Evolutionary conservation across 2,888 invertebrate genomes (phyloP).

Genomic region (Mesopsocus fuscifrons): DNA sequence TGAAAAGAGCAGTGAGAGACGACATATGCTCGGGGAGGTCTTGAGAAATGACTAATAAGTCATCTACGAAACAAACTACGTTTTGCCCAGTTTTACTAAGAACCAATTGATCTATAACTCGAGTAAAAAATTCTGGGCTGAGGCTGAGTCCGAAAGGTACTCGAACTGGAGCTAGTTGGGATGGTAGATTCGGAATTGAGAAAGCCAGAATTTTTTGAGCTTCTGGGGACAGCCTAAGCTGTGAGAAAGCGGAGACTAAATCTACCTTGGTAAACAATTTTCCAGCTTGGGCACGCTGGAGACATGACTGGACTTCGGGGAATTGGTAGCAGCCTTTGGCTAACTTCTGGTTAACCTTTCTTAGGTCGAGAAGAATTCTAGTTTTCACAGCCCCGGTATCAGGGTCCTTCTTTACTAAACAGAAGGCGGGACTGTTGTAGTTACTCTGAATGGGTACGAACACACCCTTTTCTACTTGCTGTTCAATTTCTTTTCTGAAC

Average conservation of each 20-base stretch:
- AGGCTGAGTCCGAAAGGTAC: background rate
- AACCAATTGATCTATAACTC: background rate
- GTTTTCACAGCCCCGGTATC: background rate
- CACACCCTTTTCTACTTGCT: background rate
- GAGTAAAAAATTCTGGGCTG: background rate
- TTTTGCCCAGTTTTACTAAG: background rate
- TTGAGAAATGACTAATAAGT: background rate
- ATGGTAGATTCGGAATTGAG: background rate
- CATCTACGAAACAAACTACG: background rate
- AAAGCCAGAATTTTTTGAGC: background rate
- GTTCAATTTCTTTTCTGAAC: background rate
- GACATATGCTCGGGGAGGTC: background rate
- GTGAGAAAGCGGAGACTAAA: background rate
- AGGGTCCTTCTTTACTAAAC: background rate
- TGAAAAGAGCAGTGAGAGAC: background rate
- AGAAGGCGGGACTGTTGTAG: background rate
- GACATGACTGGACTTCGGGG: background rate
- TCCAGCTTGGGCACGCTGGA: background rate
- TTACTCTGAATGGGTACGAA: background rate
- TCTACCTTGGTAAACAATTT: background rate
- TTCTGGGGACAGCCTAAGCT: background rate
- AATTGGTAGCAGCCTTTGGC: background rate
- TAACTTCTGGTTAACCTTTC: background rate
- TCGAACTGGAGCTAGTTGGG: background rate
- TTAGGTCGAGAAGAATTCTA: background rate